Percentiles rank a stretch among this genome's conserved stretches.
Conservation (phyloP, 2,888 invertebrate species). For the Cantharis rustica region DNA sequence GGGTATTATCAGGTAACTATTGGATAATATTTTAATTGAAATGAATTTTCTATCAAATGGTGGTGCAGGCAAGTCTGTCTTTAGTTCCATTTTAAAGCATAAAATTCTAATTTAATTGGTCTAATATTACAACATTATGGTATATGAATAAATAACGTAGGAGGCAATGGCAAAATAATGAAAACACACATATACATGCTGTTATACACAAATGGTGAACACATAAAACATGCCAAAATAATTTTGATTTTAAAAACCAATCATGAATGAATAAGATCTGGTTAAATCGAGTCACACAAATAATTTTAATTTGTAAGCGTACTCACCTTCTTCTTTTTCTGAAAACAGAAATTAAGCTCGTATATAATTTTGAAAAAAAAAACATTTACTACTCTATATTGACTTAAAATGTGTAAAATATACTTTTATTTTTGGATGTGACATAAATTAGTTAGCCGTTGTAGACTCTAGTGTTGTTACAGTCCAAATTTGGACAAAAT, state of each 20-base stretch:
- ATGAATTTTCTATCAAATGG: too few relatives aligned
- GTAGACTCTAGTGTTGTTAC: too few relatives aligned
- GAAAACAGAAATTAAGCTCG: constrained; percentile 47
- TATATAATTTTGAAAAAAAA: constrained; percentile 17
- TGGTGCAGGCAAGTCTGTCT: too few relatives aligned
- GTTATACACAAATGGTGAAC: constrained; percentile 27
- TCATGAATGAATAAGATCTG: constrained; percentile 12
- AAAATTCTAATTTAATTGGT: background rate
- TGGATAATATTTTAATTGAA: too few relatives aligned
- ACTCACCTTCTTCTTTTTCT: constrained; percentile 59
- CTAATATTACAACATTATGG: background rate
- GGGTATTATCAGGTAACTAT: too few relatives aligned
- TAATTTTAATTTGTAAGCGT: background rate
- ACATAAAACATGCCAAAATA: constrained; percentile 13
- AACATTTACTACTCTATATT: background rate
- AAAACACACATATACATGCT: constrained; percentile 51
- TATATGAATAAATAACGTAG: constrained; percentile 13
- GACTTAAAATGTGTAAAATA: background rate
- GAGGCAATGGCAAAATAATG: constrained; percentile 43
- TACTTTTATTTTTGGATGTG: background rate
- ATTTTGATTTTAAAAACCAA: background rate
- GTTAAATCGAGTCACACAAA: constrained; percentile 6
- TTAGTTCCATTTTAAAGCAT: too few relatives aligned
- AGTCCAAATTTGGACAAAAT: too few relatives aligned
- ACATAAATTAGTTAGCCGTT: background rate